These are phyloP conservation scores for Lasioglossum vierecki DNA, from an alignment of 2,888 invertebrate species.

Conservation along the genomic window DNA sequence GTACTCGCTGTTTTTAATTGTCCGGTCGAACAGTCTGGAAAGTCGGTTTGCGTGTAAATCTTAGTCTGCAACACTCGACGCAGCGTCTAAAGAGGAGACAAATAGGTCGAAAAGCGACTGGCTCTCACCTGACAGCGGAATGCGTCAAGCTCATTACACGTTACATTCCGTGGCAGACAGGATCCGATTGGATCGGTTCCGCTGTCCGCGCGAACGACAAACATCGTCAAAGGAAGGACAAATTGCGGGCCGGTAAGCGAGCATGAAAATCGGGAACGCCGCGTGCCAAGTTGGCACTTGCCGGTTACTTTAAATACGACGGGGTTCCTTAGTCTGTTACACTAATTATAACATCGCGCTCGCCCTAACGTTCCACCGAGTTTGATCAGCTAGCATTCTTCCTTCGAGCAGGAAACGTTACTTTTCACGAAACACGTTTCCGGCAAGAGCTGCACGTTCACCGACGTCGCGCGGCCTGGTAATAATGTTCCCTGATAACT, in stretches of 20 bases:
- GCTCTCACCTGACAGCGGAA: conserved; percentile 21
- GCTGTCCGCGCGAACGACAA: neutral
- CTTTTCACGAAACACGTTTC: conserved; percentile 13
- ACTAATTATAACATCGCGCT: conserved; percentile 56
- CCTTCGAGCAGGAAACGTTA: neutral
- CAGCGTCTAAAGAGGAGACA: neutral
- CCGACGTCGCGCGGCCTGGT: neutral
- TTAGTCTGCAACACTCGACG: neutral
- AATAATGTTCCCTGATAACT: conserved; percentile 9
- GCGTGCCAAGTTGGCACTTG: conserved; percentile 48
- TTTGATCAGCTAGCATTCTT: neutral
- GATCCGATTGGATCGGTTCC: conserved; percentile 13
- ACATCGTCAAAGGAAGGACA: conserved; percentile 35
- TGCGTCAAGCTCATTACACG: conserved; percentile 32
- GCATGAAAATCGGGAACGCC: conserved; percentile 34
- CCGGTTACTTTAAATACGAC: conserved; percentile 45
- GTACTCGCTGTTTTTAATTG: neutral
- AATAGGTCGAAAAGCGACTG: conserved; percentile 15
- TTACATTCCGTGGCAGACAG: conserved; percentile 5
- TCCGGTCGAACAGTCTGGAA: neutral
- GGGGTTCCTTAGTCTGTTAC: conserved; percentile 36
- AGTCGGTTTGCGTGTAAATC: neutral
- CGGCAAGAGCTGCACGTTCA: neutral
- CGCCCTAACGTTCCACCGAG: conserved; percentile 1
- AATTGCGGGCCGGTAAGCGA: conserved; percentile 24